Conservation (phyloP, 2,888 invertebrate species). For the Flabesymbios commensalis region DNA sequence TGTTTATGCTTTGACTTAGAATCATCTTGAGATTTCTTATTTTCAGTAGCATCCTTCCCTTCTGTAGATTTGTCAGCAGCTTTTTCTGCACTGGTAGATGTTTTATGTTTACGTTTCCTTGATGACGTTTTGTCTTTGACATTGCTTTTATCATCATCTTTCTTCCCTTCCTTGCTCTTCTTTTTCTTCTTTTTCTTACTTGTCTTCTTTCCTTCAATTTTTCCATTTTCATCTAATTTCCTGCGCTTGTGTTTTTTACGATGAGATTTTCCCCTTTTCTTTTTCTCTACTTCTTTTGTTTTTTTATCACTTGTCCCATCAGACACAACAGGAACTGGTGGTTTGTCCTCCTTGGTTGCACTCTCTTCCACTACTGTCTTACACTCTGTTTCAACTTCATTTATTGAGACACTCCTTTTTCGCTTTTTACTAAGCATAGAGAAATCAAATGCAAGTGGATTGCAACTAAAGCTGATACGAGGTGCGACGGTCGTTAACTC, state of each 20-base stretch:
- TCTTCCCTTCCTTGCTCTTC: not conserved
- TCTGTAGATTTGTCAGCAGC: not conserved
- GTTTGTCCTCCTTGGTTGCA: no score
- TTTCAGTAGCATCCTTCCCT: not conserved
- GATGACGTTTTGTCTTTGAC: slow-evolving; percentile 13
- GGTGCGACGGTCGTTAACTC: slow-evolving; percentile 48
- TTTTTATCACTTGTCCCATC: no score
- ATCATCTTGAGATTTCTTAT: not conserved
- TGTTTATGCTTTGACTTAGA: slow-evolving; percentile 1
- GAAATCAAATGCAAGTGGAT: slow-evolving; percentile 57
- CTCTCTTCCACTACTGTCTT: no score
- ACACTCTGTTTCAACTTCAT: no score
- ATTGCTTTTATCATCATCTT: slow-evolving; percentile 8
- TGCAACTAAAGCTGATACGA: slow-evolving; percentile 50
- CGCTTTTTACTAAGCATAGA: slow-evolving; percentile 33
- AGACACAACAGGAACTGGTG: no score
- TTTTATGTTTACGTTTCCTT: not conserved
- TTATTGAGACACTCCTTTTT: no score
- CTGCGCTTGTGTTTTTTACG: slow-evolving; percentile 5
- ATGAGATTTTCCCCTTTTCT: not conserved
- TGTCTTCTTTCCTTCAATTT: slow-evolving; percentile 18
- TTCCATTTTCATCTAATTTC: slow-evolving; percentile 28
- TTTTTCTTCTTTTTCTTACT: not conserved
- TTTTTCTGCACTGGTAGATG: not conserved
- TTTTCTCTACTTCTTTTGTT: slow-evolving; percentile 38